These are phyloP conservation scores for Tholera decimalis DNA, from an alignment of 2,888 invertebrate genomes.

Conservation along the genomic window DNA sequence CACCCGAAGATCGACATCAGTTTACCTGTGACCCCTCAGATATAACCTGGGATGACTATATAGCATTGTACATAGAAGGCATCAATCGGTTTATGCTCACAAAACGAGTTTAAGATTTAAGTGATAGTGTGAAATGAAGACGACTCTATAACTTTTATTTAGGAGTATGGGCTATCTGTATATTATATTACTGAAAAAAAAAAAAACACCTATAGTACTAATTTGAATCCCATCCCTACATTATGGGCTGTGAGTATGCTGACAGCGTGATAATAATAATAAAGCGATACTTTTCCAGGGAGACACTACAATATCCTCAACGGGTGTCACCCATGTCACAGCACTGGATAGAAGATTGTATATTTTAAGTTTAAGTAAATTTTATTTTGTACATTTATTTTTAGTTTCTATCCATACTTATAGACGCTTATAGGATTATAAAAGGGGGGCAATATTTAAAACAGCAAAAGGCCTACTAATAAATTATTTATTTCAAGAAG, in stretches of 20 bases:
- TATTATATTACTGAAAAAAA: too few species aligned
- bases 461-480: background rate
- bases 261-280: too few species aligned
- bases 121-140: too few species aligned
- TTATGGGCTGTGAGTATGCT: too few species aligned
- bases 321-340: too few species aligned
- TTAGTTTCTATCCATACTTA: background rate
- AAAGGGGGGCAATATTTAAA: background rate
- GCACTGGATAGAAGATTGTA: background rate
- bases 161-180: too few species aligned
- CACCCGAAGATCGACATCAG: conserved; percentile 22
- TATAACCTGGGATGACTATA: conserved; percentile 47
- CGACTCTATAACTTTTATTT: too few species aligned
- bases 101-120: background rate
- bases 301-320: too few species aligned
- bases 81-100: conserved; percentile 20
- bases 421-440: too few species aligned
- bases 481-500: background rate
- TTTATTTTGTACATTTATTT: conserved; percentile 1
- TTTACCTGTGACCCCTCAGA: conserved; percentile 46
- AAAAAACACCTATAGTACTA: too few species aligned
- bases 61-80: conserved; percentile 15
- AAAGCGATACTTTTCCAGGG: too few species aligned
- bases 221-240: too few species aligned
- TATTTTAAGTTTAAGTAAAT: conserved; percentile 6